Evolutionary conservation across 2,797 vertebrate species (phyloP), one percentile per base, ranked within the genome.

Genomic region (Miichthys miiuy): DNA sequence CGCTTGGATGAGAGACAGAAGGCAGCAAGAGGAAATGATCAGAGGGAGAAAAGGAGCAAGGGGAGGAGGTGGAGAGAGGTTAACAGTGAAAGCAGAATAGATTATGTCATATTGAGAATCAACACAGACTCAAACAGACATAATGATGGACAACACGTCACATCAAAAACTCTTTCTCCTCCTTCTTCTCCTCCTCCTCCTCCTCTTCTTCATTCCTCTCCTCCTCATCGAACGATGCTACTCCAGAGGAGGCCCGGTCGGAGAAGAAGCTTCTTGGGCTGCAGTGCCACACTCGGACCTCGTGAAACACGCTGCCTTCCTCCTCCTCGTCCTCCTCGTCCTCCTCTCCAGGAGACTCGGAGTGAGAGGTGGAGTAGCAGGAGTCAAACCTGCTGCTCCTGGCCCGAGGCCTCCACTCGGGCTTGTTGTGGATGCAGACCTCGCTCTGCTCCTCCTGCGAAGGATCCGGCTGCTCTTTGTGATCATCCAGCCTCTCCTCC

Each of bases 331-430:
- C 94, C 3, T 95, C 95, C 63, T 97, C 94, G 12, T 97, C 94
- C 47, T 94, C 94, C 57, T 95, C 95, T 58, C 96, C 95, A 0
- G 97, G 97, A 2, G 97, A 97, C 92, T 97, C 97, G 0, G 96
- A 94, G 92, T 97, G 96, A 77, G 97, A 97, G 89, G 96, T 94
- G 58, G 96, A 97, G 93, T 97, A 97, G 92, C 96, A 95, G 88
- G 95, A 96, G 80, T 97, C 97, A 81, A 97, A 97, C 94, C 96
- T 96, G 94, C 96, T 90, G 87, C 95, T 95, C 81, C 94, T 94
- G 85, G 95, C 92, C 80, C 96, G 89, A 5, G 95, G 95, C 84
- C 95, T 96, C 93, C 94, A 95, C 74, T 94, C 92, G 0, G 89
- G 80, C 82, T 95, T 95, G 76, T 88, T 82, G 84, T 87, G 55